phyloP scores from a whole-genome alignment of 1,140 invertebrate species.

The Harlomillsia oculata region DNA sequence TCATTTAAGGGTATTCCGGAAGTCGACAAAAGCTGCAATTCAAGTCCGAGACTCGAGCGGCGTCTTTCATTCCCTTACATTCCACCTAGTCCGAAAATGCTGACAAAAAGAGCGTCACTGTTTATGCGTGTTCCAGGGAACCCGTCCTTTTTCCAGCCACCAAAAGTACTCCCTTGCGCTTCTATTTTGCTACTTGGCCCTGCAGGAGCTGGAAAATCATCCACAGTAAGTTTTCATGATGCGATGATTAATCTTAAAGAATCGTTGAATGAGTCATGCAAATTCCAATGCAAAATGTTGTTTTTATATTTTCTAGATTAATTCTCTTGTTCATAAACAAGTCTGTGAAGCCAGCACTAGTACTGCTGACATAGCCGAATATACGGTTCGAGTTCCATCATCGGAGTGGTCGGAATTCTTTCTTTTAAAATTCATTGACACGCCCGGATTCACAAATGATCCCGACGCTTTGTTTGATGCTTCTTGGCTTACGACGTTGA shows the following conservation, averaged over 20 bases:
- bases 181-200: constrained; percentile 16
- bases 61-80: too few species aligned
- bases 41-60: too few species aligned
- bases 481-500: constrained; percentile 1
- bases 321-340: neutral
- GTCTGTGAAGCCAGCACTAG: neutral
- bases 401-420: constrained; percentile 7
- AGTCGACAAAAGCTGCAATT: too few species aligned
- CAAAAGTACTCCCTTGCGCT: constrained; percentile 1
- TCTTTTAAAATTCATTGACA: constrained; percentile 8
- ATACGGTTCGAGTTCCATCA: constrained; percentile 9
- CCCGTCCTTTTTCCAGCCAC: too few species aligned
- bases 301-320: neutral
- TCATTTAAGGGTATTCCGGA: too few species aligned
- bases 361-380: constrained; percentile 11
- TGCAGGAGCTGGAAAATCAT: constrained; percentile 16
- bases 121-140: too few species aligned
- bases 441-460: constrained; percentile 14
- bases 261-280: neutral
- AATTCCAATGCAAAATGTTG: constrained; percentile 1
- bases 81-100: too few species aligned
- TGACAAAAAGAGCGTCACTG: too few species aligned
- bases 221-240: neutral
- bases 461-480: neutral
- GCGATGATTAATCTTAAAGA: neutral